Conservation (phyloP, 2,113 vertebrate genomes). For the Bujurquina vittata region DNA sequence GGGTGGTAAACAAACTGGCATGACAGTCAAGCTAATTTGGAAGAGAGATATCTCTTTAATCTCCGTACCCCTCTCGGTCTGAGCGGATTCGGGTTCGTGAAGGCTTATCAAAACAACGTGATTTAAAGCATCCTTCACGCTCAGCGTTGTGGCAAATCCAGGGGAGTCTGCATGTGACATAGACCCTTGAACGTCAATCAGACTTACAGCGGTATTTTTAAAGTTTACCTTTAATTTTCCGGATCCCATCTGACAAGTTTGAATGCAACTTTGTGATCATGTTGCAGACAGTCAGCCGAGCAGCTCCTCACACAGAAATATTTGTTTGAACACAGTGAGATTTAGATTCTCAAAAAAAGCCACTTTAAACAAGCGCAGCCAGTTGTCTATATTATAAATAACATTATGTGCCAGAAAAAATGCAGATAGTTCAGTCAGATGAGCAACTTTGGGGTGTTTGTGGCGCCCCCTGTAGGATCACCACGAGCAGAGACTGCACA, state of each 20-base stretch:
- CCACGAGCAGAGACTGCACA: background rate
- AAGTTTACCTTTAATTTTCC: conserved; percentile 52
- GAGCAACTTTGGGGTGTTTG: background rate
- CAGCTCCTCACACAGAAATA: conserved; percentile 28
- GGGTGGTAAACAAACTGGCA: background rate
- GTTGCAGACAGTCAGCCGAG: conserved; percentile 29
- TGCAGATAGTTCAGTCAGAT: background rate
- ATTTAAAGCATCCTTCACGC: conserved; percentile 8
- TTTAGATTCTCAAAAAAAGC: conserved; percentile 22
- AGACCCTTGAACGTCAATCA: conserved; percentile 28
- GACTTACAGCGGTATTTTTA: conserved; percentile 15
- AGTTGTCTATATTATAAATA: conserved; percentile 15
- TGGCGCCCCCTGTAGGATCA: conserved; percentile 22
- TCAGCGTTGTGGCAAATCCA: background rate
- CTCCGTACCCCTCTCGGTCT: background rate
- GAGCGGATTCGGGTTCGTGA: background rate
- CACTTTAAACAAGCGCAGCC: conserved; percentile 4
- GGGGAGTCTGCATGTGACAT: background rate
- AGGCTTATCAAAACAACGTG: background rate
- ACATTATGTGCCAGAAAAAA: background rate
- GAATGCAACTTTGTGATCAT: conserved; percentile 7
- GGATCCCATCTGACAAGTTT: conserved; percentile 48
- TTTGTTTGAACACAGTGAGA: conserved; percentile 28
- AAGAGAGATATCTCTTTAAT: background rate
- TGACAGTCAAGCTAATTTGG: background rate